Conservation (phyloP, 2,113 vertebrate species). For the Anolis carolinensis region DNA sequence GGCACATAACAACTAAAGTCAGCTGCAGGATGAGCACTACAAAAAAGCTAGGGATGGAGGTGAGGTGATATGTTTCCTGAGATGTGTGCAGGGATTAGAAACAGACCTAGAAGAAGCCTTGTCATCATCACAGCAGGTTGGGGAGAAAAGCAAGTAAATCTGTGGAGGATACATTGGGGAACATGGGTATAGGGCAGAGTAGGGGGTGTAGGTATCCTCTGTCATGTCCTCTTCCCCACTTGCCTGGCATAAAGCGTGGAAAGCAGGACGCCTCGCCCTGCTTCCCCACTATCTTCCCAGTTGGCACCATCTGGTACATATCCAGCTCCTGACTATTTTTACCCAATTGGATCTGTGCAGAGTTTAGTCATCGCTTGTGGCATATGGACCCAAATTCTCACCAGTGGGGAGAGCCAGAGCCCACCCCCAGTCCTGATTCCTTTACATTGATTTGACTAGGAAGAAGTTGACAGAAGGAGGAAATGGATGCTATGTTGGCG, state of each 20-base stretch:
- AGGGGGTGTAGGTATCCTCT: background rate
- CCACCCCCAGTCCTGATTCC: background rate
- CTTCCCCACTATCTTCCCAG: constrained; percentile 2
- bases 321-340: constrained; percentile 36
- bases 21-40: too few relatives aligned
- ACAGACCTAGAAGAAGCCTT: too few relatives aligned
- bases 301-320: constrained; percentile 36
- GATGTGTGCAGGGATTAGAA: background rate
- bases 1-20: background rate
- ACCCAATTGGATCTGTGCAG: constrained; percentile 14
- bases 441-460: constrained; percentile 33
- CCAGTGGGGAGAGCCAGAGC: constrained; percentile 24
- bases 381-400: constrained; percentile 36
- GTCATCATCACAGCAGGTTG: too few relatives aligned
- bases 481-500: too few relatives aligned
- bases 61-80: background rate
- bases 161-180: too few relatives aligned
- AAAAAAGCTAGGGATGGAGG: background rate
- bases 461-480: background rate
- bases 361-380: constrained; percentile 21
- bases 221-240: background rate
- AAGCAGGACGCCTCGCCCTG: background rate
- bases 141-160: too few relatives aligned
- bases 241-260: background rate
- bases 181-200: background rate